Base-by-base conservation (phyloP, 2,888 invertebrate species). In the Dermolepida albohirtum region DNA sequence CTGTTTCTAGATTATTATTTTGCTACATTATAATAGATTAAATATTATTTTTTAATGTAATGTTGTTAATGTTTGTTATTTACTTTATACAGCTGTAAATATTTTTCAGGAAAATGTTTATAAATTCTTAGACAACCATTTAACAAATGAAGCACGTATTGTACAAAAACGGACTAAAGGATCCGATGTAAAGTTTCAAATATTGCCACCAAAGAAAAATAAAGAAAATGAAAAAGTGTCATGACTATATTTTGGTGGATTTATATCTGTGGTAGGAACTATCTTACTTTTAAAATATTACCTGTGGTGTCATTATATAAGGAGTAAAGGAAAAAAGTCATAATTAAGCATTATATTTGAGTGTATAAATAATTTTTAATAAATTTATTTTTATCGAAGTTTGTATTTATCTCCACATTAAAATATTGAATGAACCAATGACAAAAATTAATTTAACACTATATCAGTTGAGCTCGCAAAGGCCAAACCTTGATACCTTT, bases 121-220 rank as follows among this genome's bases (percentile, higher is more conserved):
- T 74, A 81, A 84, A 63, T 75, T 84, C 11, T 85, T 91, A 71
- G 89, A 90, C 77, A 81, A 80, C 39, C 81, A 86, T 63, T 80
- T 87, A 64, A 86, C 86, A 72, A 77, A 82, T 65, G 72, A 81
- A 27, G 87, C 87, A 0, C 87, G 85, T 81, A 81, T 91, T 67
- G 84, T 89, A 0, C 91, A 92, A 74, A 91, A 89, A 78, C 85
- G 88, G 51, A 79, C 77, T 6, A 91, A 90, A 80, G 89, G 88
- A 22, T 85, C 83, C 52, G 86, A 85, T 71, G 81, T 91, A 14
- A 88, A 86, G 77, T 91, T 91, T 78, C 89, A 87, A 78, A 85
- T 91, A 72, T 67, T 88, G 8, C 90, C 91, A 1, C 80, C 81
- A 8, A 83, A 82, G 71, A 78, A 77, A 64, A 73, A 74, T 41